Evolutionary conservation across 2,888 invertebrate species (phyloP), one percentile per base, ranked within the genome.

Genomic region (Colletes collaris): DNA sequence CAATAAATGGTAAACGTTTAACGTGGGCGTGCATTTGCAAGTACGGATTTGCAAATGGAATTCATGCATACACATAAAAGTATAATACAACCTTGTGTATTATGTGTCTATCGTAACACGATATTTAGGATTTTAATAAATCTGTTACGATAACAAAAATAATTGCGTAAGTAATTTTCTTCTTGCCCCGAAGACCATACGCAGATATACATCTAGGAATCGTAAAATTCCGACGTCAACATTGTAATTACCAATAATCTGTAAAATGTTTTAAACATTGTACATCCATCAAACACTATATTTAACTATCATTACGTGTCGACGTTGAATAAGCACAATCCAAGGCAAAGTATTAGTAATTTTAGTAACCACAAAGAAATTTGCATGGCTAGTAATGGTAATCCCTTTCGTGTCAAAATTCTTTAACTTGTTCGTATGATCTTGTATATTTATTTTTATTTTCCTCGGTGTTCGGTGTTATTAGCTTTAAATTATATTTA

Each of bases 1-100:
- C 86, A 82, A 89, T 89, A 87, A 89, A 87, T 85, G 89, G 65
- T 84, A 89, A 89, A 72, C 70, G 76, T 72, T 65, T 75, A 75
- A 85, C 75, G 87, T 85, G 77, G 86, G 85, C 78, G 87, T 81
- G 76, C 71, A 80, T 72, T 64, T 76, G 73, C 81, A 78, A 70
- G 64, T 66, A 58, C 8, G 44, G 1, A 44, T 40, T 4, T 40
- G 44, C 8, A 46, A 75, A 40, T 13, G 19, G 27, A 7, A 16
- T 7, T 8, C 52, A 52, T 44, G 52, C 35, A 27, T 50, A 35
- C 37, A 8, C 16, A 53, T n/a, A 40, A n/a, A 46, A 7, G 44
- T 8, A 8, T 46, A 27, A n/a, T 37, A 6, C 13, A 50, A n/a
- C 55, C 62, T 35, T 50, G 50, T 27, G 27, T 27, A 27, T 27